A percentile compares a stretch with the other conserved stretches of the same genome.
Evolutionary conservation across 2,113 vertebrate species (phyloP).

Genomic region (Corydoras sp.): DNA sequence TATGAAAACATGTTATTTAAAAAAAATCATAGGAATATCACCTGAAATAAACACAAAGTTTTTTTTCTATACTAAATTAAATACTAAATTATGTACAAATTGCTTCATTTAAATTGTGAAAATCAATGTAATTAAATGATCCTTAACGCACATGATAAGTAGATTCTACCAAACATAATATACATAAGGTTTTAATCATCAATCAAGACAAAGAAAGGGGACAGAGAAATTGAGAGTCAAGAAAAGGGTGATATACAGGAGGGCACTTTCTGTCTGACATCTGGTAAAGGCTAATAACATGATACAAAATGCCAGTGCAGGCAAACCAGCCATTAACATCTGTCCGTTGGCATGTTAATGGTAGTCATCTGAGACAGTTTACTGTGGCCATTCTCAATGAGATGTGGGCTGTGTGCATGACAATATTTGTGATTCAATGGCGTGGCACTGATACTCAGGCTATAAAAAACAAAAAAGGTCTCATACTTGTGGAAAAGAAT

Average conservation of each 20-base stretch:
- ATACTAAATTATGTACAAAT: too few species aligned
- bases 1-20: too few species aligned
- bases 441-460: conserved; percentile 26
- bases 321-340: conserved; percentile 67
- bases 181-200: too few species aligned
- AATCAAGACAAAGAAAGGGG: not conserved
- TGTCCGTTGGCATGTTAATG: conserved; percentile 66
- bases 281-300: conserved; percentile 68
- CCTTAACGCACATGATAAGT: too few species aligned
- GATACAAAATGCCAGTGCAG: conserved; percentile 60
- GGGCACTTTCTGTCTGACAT: conserved; percentile 58
- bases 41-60: too few species aligned
- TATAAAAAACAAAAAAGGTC: conserved; percentile 9
- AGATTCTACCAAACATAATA: too few species aligned
- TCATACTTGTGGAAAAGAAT: conserved; percentile 8
- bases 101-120: too few species aligned
- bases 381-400: conserved; percentile 51
- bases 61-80: too few species aligned
- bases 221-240: conserved; percentile 20
- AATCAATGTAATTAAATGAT: too few species aligned
- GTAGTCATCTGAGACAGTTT: conserved; percentile 57
- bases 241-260: conserved; percentile 32
- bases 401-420: conserved; percentile 19
- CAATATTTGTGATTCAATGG: conserved; percentile 19
- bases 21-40: too few species aligned